phyloP scores from a whole-genome alignment of 2,888 invertebrate species.

The Tachina lurida region DNA sequence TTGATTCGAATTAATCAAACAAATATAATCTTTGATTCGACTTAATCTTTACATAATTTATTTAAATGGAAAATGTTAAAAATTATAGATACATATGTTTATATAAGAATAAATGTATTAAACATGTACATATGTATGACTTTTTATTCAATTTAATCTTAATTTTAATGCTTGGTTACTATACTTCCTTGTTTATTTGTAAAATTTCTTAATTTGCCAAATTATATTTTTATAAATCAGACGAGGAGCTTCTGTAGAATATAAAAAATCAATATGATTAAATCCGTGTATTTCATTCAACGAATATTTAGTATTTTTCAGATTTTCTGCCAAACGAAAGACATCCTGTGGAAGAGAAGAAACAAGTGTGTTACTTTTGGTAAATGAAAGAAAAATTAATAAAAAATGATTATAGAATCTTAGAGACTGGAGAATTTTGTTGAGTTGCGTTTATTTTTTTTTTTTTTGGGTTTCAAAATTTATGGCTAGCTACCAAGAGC shows the following conservation, averaged over 20 bases:
- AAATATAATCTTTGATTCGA: slow-evolving; percentile 39
- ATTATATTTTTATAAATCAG: slow-evolving; percentile 78
- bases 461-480: too few relatives aligned
- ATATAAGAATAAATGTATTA: slow-evolving; percentile 66
- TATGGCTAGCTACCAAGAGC: too few relatives aligned
- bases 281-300: slow-evolving; percentile 78
- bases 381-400: neutral
- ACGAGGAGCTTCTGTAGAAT: slow-evolving; percentile 76
- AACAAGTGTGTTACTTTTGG: neutral
- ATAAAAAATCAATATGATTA: slow-evolving; percentile 80
- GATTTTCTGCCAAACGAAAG: slow-evolving; percentile 74
- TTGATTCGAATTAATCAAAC: slow-evolving; percentile 48
- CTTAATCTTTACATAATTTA: slow-evolving; percentile 27
- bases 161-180: neutral
- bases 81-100: slow-evolving; percentile 27
- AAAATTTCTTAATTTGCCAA: slow-evolving; percentile 73
- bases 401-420: neutral
- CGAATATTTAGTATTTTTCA: slow-evolving; percentile 76
- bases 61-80: slow-evolving; percentile 57
- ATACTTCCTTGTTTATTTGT: slow-evolving; percentile 35
- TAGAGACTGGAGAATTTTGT: too few relatives aligned
- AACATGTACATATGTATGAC: slow-evolving; percentile 7
- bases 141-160: too few relatives aligned
- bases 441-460: too few relatives aligned
- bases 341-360: slow-evolving; percentile 74